Conservation (phyloP, 2,888 invertebrate species). For the Drosophila mulleri region DNA sequence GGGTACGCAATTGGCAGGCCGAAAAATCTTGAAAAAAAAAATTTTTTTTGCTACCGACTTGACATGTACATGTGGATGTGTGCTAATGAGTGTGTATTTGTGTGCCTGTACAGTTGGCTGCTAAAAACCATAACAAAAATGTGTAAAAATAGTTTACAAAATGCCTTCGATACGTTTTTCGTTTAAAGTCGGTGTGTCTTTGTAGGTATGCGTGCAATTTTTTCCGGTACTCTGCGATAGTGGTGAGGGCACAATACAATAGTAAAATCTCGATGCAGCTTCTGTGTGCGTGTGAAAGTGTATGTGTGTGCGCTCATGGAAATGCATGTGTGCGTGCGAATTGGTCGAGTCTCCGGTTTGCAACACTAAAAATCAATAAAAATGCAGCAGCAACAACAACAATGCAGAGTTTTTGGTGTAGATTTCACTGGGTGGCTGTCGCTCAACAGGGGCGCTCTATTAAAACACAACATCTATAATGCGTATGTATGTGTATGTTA, state of each 20-base stretch:
- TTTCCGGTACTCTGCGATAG: slow-evolving; percentile 65
- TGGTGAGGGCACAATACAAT: slow-evolving; percentile 27
- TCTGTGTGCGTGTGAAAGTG: slow-evolving; percentile 40
- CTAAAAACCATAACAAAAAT: slow-evolving; percentile 69
- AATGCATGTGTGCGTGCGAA: slow-evolving; percentile 30
- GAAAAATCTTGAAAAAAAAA: slow-evolving; percentile 44
- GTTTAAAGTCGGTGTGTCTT: slow-evolving; percentile 19
- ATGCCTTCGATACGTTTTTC: slow-evolving; percentile 48
- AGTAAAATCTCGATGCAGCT: slow-evolving; percentile 60
- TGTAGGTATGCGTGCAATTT: slow-evolving; percentile 66
- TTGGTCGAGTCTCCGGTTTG: slow-evolving; percentile 67
- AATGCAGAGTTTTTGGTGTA: slow-evolving; percentile 59
- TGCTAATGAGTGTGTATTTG: slow-evolving; percentile 34
- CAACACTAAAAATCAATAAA: slow-evolving; percentile 79
- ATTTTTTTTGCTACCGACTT: slow-evolving; percentile 61
- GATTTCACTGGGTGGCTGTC: slow-evolving; percentile 63
- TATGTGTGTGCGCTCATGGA: slow-evolving; percentile 13
- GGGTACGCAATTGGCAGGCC: slow-evolving; percentile 67
- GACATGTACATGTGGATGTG: slow-evolving; percentile 28
- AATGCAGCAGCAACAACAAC: slow-evolving; percentile 68
- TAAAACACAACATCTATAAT: slow-evolving; percentile 13
- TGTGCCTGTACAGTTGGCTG: slow-evolving; percentile 64
- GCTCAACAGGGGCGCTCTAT: slow-evolving; percentile 34
- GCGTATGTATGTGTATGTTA: slow-evolving; percentile 14
- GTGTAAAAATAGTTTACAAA: slow-evolving; percentile 70